A percentile compares a stretch with the other conserved stretches of the same genome.
phyloP scores from a whole-genome alignment of 2,113 vertebrate species.

The Jacana jacana region DNA sequence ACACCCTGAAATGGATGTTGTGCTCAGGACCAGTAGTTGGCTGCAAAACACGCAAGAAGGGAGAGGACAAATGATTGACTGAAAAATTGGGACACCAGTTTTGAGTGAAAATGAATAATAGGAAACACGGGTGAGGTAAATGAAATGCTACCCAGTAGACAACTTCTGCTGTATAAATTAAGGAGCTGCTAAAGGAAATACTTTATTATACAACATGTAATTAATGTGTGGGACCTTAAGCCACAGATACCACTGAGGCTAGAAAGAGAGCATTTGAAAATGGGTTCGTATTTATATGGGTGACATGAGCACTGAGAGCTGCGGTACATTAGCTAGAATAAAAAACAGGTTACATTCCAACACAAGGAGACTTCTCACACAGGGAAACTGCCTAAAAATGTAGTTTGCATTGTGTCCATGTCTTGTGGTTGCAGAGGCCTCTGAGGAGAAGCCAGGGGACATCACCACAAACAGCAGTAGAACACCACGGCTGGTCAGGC shows the following conservation, averaged over 20 bases:
- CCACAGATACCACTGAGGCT: conserved; percentile 25
- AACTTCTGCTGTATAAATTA: conserved; percentile 9
- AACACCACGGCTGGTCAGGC: fast-evolving
- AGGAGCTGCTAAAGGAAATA: conserved; percentile 30
- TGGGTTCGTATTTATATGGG: not conserved
- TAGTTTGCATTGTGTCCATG: not conserved
- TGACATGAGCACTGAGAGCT: not conserved
- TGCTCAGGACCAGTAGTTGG: not conserved
- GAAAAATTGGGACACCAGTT: not conserved
- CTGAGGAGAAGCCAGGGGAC: not conserved
- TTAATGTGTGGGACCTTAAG: conserved; percentile 10
- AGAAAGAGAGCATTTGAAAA: conserved; percentile 7
- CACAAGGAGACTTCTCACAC: not conserved
- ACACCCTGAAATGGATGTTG: not conserved
- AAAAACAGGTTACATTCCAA: not conserved
- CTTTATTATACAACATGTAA: conserved; percentile 3
- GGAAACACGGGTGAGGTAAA: not conserved
- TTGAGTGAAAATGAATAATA: conserved; percentile 8
- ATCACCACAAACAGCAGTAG: not conserved
- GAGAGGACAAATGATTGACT: not conserved
- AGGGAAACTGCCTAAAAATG: not conserved
- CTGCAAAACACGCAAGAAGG: not conserved
- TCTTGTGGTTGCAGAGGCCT: not conserved
- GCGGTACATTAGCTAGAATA: not conserved
- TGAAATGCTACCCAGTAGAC: not conserved